Percentiles rank a stretch among this genome's conserved stretches.
These are phyloP conservation scores for Oxystoma pomonae DNA, from an alignment of 2,888 invertebrate genomes.

Conservation along the genomic window DNA sequence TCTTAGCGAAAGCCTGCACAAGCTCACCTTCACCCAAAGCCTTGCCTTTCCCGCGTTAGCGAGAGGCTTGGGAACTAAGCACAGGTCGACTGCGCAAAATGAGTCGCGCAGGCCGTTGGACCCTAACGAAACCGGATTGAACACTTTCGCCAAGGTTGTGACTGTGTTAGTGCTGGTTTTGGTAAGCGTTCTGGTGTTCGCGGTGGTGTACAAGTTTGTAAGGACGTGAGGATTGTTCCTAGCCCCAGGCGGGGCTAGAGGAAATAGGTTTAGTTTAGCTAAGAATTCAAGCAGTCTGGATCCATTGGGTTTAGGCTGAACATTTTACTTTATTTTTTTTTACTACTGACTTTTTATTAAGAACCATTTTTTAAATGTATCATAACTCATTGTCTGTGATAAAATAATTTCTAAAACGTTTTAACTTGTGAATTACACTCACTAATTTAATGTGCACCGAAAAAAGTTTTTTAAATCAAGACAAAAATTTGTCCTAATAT, in stretches of 20 bases:
- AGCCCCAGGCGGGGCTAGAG: constrained; percentile 52
- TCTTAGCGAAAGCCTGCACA: constrained; percentile 66
- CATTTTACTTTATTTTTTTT: too few species aligned
- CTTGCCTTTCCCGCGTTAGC: constrained; percentile 69
- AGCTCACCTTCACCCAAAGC: constrained; percentile 69
- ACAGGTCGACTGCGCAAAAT: constrained; percentile 52
- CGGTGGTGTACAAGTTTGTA: constrained; percentile 70
- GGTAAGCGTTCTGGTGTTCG: constrained; percentile 67
- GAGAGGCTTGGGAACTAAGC: constrained; percentile 61
- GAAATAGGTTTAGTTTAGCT: constrained; percentile 29
- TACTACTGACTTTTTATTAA: too few species aligned
- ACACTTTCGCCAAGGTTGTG: constrained; percentile 67
- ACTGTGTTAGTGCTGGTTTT: constrained; percentile 65
- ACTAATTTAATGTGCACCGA: too few species aligned
- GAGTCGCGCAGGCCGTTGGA: constrained; percentile 54
- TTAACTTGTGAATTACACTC: too few species aligned
- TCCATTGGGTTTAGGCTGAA: not conserved
- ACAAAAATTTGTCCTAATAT: too few species aligned
- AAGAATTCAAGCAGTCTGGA: constrained; percentile 10
- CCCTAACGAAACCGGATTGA: constrained; percentile 61
- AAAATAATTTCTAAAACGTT: too few species aligned
- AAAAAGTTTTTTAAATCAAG: too few species aligned
- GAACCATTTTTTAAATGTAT: too few species aligned
- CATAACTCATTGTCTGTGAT: too few species aligned
- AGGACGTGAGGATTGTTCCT: constrained; percentile 74